These are phyloP conservation scores for Sparidentex hasta DNA, from an alignment of 2,797 vertebrate genomes.

Conservation along the genomic window DNA sequence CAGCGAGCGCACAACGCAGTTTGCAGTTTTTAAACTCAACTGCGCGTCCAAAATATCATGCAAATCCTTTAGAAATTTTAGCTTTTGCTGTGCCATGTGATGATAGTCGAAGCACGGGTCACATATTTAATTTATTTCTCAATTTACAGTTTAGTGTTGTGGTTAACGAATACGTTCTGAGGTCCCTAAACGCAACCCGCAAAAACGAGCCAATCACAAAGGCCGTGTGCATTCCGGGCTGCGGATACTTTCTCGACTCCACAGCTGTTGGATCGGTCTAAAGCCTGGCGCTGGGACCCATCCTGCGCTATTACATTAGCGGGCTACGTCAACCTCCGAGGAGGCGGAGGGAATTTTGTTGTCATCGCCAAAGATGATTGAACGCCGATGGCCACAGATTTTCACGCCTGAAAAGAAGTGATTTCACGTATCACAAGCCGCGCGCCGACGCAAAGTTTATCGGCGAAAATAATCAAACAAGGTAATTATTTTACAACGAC, in stretches of 20 bases:
- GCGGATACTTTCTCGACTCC: conserved; percentile 1
- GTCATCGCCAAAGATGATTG: conserved; percentile 76
- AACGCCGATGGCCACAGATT: conserved; percentile 73
- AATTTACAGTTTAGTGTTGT: not conserved
- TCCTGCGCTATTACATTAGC: conserved; percentile 11
- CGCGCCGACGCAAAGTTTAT: conserved; percentile 52
- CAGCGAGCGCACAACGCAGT: rapidly evolving
- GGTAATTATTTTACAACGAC: conserved; percentile 42
- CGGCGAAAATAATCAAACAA: conserved; percentile 8
- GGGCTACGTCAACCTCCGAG: not conserved
- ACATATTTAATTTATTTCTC: rapidly evolving
- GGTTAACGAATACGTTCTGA: rapidly evolving
- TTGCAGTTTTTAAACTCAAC: not conserved
- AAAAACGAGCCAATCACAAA: conserved; percentile 59
- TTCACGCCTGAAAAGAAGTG: conserved; percentile 78
- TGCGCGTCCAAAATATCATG: rapidly evolving
- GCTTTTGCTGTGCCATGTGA: rapidly evolving
- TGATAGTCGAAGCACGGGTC: rapidly evolving
- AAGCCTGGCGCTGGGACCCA: rapidly evolving
- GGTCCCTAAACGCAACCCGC: conserved; percentile 44
- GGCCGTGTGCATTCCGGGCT: not conserved
- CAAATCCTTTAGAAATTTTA: rapidly evolving
- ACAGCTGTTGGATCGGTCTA: not conserved
- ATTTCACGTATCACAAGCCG: conserved; percentile 38
- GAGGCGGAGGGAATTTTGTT: conserved; percentile 70